Base-by-base conservation (phyloP, 2,113 vertebrate species). In the Camelus bactrianus region DNA sequence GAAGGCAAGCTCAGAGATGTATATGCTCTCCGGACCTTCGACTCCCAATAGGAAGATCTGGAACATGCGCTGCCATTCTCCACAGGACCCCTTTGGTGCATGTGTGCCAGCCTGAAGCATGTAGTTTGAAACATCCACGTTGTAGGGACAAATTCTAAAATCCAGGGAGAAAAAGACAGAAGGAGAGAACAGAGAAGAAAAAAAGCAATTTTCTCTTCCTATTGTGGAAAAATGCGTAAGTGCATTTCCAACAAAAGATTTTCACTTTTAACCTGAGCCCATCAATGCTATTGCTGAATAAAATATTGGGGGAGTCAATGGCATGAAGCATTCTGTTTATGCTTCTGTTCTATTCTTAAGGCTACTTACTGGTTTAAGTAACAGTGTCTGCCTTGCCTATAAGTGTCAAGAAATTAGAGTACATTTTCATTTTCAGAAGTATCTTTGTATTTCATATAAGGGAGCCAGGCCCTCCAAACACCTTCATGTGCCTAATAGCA, bases 371-470 rank as follows among this genome's bases (percentile, higher is more conserved):
- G 70, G 24, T 84, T 98, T 86, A 87, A 64, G 24, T 54, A 91
- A 92, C 16, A 1, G 16, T 79, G 19, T 70, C 82, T 60, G 46
- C 28, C 46, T 86, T 94, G 38, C 26, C 87, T 85, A 72, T 58
- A 91, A 64, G 48, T n/a, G 73, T 91, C 50, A 93, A 32, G 79
- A 90, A 91, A 60, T 89, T 72, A 97, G n/a, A 81, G 54, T 42
- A 93, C 24, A 93, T 89, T 93, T 84, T 90, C 84, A 93, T 89
- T 97, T 95, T 32, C 69, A 79, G 56, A 94, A 91, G n/a, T 88
- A 35, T 42, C 48, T 76, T 83, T 96, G 26, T 42, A 82, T 79
- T 90, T 93, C 73, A 80, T 50, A 32, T 46, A 89, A 96, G 56
- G 17, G 6, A 93, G 32, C 35, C 52, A 83, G 32, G 22, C 20